These are phyloP conservation scores for Tonatia bakeri DNA, from an alignment of 2,113 vertebrate genomes.

Conservation along the genomic window DNA sequence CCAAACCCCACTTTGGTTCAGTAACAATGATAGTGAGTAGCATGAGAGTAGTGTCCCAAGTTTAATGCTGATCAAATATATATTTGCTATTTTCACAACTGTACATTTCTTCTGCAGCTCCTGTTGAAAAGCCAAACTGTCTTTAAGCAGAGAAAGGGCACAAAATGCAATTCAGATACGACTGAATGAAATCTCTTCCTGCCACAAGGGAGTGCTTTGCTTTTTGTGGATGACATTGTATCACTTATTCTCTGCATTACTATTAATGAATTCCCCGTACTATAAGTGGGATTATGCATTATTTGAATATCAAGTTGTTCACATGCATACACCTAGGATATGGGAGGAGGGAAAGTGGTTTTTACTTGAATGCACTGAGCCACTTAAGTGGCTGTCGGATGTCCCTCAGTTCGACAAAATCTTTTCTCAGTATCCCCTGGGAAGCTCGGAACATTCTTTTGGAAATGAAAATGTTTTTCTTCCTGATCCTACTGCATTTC, in stretches of 20 bases:
- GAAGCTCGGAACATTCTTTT: conserved; percentile 64
- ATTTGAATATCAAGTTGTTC: conserved; percentile 67
- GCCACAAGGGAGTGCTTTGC: conserved; percentile 50
- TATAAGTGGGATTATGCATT: conserved; percentile 44
- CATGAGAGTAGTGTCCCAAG: background rate
- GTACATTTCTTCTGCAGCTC: background rate
- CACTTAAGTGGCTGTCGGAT: conserved; percentile 59
- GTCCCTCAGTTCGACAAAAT: conserved; percentile 56
- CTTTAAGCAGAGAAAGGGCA: conserved; percentile 12
- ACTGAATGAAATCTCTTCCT: conserved; percentile 39
- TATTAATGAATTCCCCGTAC: conserved; percentile 64
- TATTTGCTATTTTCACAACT: conserved; percentile 16
- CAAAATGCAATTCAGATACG: background rate
- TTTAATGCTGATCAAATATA: conserved; percentile 46
- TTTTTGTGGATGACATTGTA: conserved; percentile 23
- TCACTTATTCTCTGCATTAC: conserved; percentile 8
- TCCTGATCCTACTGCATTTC: conserved; percentile 42
- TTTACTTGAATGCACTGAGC: conserved; percentile 36
- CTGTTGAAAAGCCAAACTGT: conserved; percentile 33
- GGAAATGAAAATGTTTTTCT: conserved; percentile 71
- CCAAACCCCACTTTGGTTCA: no score
- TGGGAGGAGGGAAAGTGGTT: conserved; percentile 3
- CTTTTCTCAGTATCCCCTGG: conserved; percentile 60
- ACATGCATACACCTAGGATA: conserved; percentile 31
- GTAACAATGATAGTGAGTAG: background rate